phyloP scores from a whole-genome alignment of 2,113 vertebrate species.

The Hassar affinis region DNA sequence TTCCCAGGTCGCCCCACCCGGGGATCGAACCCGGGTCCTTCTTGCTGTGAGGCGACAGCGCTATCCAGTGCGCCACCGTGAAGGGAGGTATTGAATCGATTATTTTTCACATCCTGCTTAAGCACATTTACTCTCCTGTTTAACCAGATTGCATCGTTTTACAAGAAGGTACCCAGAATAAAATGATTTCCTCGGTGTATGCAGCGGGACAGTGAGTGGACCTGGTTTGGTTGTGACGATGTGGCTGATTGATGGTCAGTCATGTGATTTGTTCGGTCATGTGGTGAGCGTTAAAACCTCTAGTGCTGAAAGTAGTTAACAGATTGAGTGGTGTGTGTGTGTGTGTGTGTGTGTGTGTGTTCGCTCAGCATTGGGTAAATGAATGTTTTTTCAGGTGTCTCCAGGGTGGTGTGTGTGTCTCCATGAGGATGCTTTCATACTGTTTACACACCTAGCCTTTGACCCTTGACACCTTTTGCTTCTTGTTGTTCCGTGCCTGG shows the following conservation, averaged over 20 bases:
- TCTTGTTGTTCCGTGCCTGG: slow-evolving; percentile 2
- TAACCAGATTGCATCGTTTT: not conserved
- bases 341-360: slow-evolving; percentile 12
- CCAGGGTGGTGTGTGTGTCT: not conserved
- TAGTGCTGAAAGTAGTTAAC: not conserved
- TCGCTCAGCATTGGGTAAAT: not conserved
- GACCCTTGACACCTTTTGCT: not conserved
- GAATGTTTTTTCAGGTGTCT: slow-evolving; percentile 22
- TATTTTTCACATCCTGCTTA: not conserved
- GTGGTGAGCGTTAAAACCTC: not conserved
- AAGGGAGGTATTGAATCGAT: not conserved
- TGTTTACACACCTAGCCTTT: not conserved
- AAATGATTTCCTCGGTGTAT: too few species aligned
- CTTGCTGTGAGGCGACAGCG: too few species aligned
- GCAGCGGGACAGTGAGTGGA: not conserved
- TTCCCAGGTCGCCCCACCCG: too few species aligned
- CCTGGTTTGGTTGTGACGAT: not conserved
- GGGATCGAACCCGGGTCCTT: too few species aligned
- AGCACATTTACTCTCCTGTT: not conserved
- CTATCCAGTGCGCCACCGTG: too few species aligned
- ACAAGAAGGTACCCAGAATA: too few species aligned
- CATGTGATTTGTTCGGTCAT: not conserved
- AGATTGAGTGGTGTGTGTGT: too few species aligned
- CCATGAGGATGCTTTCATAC: slow-evolving; percentile 20
- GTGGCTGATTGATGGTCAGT: not conserved